phyloP scores from a whole-genome alignment of 1,140 invertebrate genomes.

The Episyrphus balteatus region DNA sequence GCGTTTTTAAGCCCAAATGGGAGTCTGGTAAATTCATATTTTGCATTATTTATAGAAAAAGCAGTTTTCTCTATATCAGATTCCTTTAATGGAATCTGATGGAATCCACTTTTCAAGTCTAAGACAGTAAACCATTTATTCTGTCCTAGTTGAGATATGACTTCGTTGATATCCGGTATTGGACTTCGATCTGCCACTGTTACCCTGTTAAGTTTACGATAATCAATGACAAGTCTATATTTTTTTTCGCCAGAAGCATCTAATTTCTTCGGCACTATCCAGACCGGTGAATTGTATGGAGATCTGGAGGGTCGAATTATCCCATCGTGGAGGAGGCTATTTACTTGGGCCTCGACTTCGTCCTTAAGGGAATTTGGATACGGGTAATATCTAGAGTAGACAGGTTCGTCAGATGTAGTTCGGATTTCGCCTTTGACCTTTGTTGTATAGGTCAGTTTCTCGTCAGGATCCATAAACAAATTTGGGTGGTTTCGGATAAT shows the following conservation, averaged over 20 bases:
- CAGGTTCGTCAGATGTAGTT: conserved; percentile 7
- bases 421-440: conserved; percentile 12
- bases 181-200: conserved; percentile 7
- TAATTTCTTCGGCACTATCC: conserved; percentile 9
- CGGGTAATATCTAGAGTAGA: conserved; percentile 12
- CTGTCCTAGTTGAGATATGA: conserved; percentile 9
- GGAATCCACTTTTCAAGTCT: conserved; percentile 38
- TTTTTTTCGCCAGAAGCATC: conserved; percentile 19
- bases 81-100: background rate
- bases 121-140: conserved; percentile 36
- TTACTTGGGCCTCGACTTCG: conserved; percentile 8
- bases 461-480: conserved; percentile 8
- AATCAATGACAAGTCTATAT: conserved; percentile 28
- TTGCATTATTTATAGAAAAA: conserved; percentile 3
- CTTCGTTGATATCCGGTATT: conserved; percentile 5
- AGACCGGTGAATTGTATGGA: conserved; percentile 13
- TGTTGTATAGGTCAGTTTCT: conserved; percentile 10
- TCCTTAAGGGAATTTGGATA: conserved; percentile 10
- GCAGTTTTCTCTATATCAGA: conserved; percentile 3
- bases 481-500: conserved; percentile 2
- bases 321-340: conserved; percentile 9
- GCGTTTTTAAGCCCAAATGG: conserved; percentile 4
- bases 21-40: conserved; percentile 4
- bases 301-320: conserved; percentile 12
- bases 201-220: conserved; percentile 4